Evolutionary conservation across 1,140 invertebrate genomes (phyloP).

Genomic region (Scylla paramamosain): DNA sequence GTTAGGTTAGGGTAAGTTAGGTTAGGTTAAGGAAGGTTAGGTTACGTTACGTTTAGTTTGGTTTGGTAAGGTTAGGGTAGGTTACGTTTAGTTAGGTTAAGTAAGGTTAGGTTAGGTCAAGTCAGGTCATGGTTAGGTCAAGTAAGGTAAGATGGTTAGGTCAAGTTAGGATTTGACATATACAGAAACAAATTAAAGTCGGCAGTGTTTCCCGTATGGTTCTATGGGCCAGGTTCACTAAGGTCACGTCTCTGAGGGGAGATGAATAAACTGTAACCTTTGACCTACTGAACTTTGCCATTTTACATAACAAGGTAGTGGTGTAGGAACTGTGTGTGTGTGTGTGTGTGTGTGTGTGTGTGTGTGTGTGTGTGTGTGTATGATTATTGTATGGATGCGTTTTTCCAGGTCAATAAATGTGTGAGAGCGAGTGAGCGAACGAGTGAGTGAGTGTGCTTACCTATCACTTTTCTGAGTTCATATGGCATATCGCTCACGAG

Average conservation of each 20-base stretch:
- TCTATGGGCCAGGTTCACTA: no score
- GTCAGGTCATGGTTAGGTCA: neutral
- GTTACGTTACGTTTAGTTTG: neutral
- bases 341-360: slow-evolving; percentile 43
- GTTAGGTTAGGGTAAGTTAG: no score
- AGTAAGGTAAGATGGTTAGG: neutral
- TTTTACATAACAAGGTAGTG: neutral
- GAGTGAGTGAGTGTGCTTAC: neutral
- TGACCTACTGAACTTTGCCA: neutral
- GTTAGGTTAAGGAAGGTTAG: no score
- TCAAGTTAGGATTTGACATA: neutral
- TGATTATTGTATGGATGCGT: neutral
- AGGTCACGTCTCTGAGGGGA: no score
- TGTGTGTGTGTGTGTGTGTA: neutral
- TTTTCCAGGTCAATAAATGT: neutral
- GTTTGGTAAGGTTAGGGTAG: neutral
- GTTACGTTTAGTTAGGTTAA: no score
- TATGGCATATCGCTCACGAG: no score
- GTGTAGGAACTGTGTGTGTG: neutral
- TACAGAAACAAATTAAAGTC: no score
- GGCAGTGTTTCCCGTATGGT: no score
- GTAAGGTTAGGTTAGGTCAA: neutral
- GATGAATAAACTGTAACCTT: no score
- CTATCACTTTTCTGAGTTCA: neutral
- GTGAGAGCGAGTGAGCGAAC: neutral